Evolutionary conservation across 1,140 invertebrate genomes (phyloP), one percentile per base, ranked within the genome.

Genomic region (Dendroctonus valens): DNA sequence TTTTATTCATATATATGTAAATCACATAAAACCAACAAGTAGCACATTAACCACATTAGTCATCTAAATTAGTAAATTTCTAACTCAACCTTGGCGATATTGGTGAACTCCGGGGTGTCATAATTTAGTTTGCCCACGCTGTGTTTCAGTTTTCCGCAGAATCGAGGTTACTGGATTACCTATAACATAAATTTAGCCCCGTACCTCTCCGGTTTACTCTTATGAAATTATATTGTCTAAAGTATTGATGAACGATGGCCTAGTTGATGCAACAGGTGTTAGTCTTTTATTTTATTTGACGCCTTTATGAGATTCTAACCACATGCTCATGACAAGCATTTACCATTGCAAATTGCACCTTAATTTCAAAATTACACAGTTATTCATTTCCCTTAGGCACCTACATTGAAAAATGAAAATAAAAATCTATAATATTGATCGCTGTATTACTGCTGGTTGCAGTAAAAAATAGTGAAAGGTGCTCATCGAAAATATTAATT

Each of bases 151-250:
- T 61, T 61, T 61, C 48, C 50, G 44, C 38, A 61, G 59, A 41
- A 52, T 52, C 48, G 48, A 61, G 39, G 59, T 61, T 61, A 61
- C 59, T 61, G 59, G 59, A 61, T 61, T 61, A 61, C 48, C 49
- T 61, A 52, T 39, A 61, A 61, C 59, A 61, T 61, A 61, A 61
- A 61, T 61, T 61, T 52, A 51, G 39, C 50, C 59, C 15, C 59
- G 48, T 52, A 52, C 52, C 59, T 61, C 59, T 61, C 54, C 14
- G 52, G 59, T 41, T 61, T 61, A 46, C 59, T 61, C 49, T 61
- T 61, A 61, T 61, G 59, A 61, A 61, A 61, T 61, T 61, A 61
- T 61, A 61, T 61, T 61, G 59, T 61, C 59, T 59, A 39, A 61
- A n/a, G 49, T 61, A 61, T 61, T 61, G 59, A 61, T 61, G 59